A percentile compares a stretch with the other conserved stretches of the same genome.
phyloP scores from a whole-genome alignment of 2,888 invertebrate species.

The Bibio marci region DNA sequence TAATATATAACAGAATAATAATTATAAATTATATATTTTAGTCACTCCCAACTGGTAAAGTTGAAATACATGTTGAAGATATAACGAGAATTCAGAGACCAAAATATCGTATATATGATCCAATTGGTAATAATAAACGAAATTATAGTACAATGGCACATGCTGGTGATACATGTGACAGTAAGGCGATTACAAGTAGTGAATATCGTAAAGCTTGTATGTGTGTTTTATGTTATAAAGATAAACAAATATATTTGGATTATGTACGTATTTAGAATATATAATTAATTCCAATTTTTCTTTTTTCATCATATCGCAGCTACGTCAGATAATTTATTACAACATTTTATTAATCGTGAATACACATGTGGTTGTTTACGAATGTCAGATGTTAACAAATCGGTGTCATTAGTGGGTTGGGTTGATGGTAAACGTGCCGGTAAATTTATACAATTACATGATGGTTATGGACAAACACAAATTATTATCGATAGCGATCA shows the following conservation, averaged over 20 bases:
- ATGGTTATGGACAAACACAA: constrained; percentile 31
- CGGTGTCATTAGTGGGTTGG: constrained; percentile 28
- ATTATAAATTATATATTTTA: constrained; percentile 8
- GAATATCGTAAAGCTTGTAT: constrained; percentile 29
- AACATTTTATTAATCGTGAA: constrained; percentile 28
- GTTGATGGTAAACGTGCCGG: constrained; percentile 19
- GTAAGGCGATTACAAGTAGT: constrained; percentile 23
- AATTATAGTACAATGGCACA: constrained; percentile 23
- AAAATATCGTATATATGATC: background rate
- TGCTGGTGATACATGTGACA: constrained; percentile 7
- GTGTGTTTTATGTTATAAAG: constrained; percentile 17
- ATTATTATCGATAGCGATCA: constrained; percentile 25
- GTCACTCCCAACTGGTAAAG: constrained; percentile 28
- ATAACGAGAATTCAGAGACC: constrained; percentile 17
- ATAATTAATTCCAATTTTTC: background rate
- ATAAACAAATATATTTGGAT: background rate
- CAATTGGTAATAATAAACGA: constrained; percentile 20
- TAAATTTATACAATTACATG: constrained; percentile 28
- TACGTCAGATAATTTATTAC: constrained; percentile 21
- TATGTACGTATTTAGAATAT: background rate
- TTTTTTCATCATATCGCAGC: too few species aligned
- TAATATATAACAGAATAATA: too few species aligned
- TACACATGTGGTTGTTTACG: constrained; percentile 28
- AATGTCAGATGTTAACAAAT: constrained; percentile 22
- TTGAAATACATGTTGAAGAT: constrained; percentile 29